Evolutionary conservation across 2,888 invertebrate species (phyloP), one percentile per base, ranked within the genome.

Genomic region (Euplexia lucipara): DNA sequence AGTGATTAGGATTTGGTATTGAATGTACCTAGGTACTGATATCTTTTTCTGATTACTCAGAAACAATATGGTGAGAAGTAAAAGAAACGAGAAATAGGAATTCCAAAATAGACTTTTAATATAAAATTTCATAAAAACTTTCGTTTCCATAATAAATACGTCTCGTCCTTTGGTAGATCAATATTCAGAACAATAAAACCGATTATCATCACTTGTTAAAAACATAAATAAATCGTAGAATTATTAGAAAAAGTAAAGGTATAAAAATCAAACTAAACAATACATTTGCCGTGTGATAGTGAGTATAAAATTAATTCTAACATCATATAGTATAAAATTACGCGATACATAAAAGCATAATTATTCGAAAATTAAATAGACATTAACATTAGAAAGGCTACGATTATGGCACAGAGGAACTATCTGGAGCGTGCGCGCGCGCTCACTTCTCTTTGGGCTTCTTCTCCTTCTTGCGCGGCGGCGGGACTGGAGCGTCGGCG

Each of bases 381-480:
- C 84, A 81, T 86, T 86, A 89, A 88, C 80, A 89, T 83, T 88
- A 90, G 76, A 85, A 86, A 88, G 90, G 88, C 88, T 92, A 93
- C 82, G 88, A 84, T 85, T 92, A 94, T 95, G 95, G 95, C 95
- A 94, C 95, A 90, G 91, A 92, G 92, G 92, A 93, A 93, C 90
- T 90, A 84, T 85, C 71, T 83, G 83, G 86, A 87, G 88, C 85
- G 86, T 72, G 83, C 83, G 87, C 85, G 83, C 79, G 84, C 88
- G 89, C 91, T 94, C 91, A 94, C 87, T 93, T 92, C 79, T 95
- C 94, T 92, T 95, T 95, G 87, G 95, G 95, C 81, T 95, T 95
- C 90, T 95, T 95, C 88, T 95, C 95, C 89, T 95, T 95, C 89
- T 95, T 95, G 75, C 96, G 93, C 75, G 96, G 96, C 79, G 96